Percentiles rank a stretch among this genome's conserved stretches.
phyloP scores from a whole-genome alignment of 2,888 invertebrate species.

The Operophtera brumata region DNA sequence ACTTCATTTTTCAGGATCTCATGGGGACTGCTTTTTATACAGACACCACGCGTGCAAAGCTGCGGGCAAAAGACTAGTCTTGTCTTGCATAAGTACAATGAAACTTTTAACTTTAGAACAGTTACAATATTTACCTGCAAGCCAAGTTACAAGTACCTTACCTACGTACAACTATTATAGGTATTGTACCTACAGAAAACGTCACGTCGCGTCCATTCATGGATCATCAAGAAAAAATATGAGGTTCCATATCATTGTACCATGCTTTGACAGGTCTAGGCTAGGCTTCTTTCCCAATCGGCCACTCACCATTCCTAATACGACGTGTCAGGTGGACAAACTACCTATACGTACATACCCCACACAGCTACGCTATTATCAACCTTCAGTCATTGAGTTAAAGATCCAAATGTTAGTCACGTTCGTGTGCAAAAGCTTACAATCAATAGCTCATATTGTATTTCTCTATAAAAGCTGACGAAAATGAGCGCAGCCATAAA shows the following conservation, averaged over 20 bases:
- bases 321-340: slow-evolving; percentile 67
- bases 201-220: slow-evolving; percentile 3
- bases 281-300: slow-evolving; percentile 54
- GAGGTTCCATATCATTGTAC: slow-evolving; percentile 38
- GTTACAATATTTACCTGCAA: too few species aligned
- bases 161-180: not conserved
- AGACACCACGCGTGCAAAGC: too few species aligned
- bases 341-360: slow-evolving; percentile 33
- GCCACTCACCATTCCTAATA: slow-evolving; percentile 66
- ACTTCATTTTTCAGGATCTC: too few species aligned
- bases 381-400: slow-evolving; percentile 23
- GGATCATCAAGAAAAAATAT: slow-evolving; percentile 27
- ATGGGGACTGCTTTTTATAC: too few species aligned
- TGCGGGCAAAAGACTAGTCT: too few species aligned
- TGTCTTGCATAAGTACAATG: too few species aligned
- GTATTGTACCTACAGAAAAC: not conserved
- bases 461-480: slow-evolving; percentile 65
- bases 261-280: slow-evolving; percentile 40
- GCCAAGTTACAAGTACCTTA: too few species aligned
- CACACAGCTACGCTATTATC: slow-evolving; percentile 11
- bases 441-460: slow-evolving; percentile 61
- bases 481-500: slow-evolving; percentile 67
- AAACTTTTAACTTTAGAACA: too few species aligned
- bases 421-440: slow-evolving; percentile 65
- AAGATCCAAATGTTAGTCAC: slow-evolving; percentile 24